phyloP scores from a whole-genome alignment of 2,797 vertebrate species.

The Pipistrellus pygmaeus region DNA sequence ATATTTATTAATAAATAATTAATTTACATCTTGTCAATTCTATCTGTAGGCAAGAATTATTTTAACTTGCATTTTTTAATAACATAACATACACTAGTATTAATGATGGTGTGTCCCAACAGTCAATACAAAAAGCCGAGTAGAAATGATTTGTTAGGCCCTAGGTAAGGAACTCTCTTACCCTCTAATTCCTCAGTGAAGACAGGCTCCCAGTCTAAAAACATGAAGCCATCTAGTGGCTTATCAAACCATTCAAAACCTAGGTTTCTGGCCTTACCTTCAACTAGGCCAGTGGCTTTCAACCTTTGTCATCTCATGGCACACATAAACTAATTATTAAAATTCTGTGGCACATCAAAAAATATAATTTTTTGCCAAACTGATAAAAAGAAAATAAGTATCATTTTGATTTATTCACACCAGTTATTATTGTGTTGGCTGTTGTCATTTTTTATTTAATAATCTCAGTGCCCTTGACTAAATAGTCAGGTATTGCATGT shows the following conservation, averaged over 20 bases:
- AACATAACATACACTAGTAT: not conserved
- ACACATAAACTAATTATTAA: not conserved
- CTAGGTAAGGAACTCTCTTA: not conserved
- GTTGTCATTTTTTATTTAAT: not conserved
- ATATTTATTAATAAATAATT: conserved; percentile 44
- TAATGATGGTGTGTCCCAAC: not conserved
- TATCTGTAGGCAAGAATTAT: conserved; percentile 20
- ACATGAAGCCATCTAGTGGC: not conserved
- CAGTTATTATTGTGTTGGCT: not conserved
- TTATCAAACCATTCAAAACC: conserved; percentile 40
- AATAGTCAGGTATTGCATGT: not conserved
- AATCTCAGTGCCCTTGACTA: not conserved
- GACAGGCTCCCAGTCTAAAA: not conserved
- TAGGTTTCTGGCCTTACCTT: not conserved
- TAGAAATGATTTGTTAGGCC: not conserved
- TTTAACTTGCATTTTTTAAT: not conserved
- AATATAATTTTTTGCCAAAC: not conserved
- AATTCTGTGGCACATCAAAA: not conserved
- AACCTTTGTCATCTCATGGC: not conserved
- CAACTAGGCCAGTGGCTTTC: not conserved
- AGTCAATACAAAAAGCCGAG: conserved; percentile 25
- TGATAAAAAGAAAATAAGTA: not conserved
- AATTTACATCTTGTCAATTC: conserved; percentile 27
- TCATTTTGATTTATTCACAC: not conserved
- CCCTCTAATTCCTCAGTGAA: conserved; percentile 3